Evolutionary conservation across 2,888 invertebrate species (phyloP).

Genomic region (Microctonus brassicae): DNA sequence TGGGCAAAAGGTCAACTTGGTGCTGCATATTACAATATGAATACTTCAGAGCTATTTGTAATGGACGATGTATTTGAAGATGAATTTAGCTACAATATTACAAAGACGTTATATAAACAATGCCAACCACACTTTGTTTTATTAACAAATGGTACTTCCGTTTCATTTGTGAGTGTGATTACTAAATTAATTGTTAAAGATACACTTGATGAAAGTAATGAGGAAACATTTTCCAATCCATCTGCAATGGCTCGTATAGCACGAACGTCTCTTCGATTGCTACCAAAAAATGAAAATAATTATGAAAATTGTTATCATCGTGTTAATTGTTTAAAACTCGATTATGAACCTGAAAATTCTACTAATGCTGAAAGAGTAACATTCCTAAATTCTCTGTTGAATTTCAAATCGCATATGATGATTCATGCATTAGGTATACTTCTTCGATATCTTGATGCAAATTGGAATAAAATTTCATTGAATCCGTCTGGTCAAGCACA

Average conservation of each 20-base stretch:
- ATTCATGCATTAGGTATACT: conserved; percentile 81
- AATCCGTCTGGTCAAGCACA: conserved; percentile 71
- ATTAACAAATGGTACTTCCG: conserved; percentile 72
- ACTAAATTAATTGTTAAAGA: conserved; percentile 67
- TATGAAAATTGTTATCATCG: conserved; percentile 74
- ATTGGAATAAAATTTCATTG: conserved; percentile 73
- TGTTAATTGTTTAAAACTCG: conserved; percentile 72
- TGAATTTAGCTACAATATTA: conserved; percentile 75
- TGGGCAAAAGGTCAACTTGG: conserved; percentile 79
- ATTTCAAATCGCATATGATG: conserved; percentile 75
- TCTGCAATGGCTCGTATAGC: conserved; percentile 45
- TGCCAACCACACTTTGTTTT: conserved; percentile 74
- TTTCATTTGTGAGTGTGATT: conserved; percentile 71
- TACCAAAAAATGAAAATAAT: conserved; percentile 75
- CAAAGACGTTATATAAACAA: conserved; percentile 74
- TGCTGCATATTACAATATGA: conserved; percentile 80
- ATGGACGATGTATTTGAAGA: conserved; percentile 80
- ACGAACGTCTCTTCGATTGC: conserved; percentile 72
- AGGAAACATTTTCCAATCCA: conserved; percentile 55
- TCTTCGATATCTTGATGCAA: conserved; percentile 78
- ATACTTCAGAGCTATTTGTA: conserved; percentile 77
- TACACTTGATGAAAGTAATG: conserved; percentile 47
- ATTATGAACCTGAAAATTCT: conserved; percentile 72
- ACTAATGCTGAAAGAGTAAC: conserved; percentile 73
- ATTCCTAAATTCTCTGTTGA: conserved; percentile 76